phyloP scores from a whole-genome alignment of 2,888 invertebrate species.

The Zhengitettix transpicula region DNA sequence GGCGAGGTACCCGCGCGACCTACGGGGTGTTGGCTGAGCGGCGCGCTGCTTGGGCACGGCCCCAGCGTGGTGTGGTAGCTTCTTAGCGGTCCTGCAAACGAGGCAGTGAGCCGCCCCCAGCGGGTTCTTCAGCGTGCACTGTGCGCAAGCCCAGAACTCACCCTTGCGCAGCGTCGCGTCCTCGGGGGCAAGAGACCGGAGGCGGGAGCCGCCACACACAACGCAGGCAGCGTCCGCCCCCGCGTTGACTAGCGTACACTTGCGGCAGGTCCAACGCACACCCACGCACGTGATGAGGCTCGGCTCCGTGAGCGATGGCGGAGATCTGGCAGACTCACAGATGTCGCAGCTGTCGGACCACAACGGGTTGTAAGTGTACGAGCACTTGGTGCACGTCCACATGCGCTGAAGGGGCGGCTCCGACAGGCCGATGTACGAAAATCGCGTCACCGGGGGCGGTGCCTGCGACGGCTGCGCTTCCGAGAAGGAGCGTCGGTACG shows the following conservation, averaged over 20 bases:
- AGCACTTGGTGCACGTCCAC: constrained; percentile 82
- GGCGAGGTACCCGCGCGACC: too few species aligned
- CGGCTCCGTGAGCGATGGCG: constrained; percentile 43
- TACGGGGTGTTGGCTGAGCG: neutral
- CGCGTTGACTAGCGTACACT: constrained; percentile 75
- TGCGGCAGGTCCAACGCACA: constrained; percentile 60
- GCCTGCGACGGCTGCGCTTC: constrained; percentile 23
- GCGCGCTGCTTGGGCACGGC: constrained; percentile 13
- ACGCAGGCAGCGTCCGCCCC: constrained; percentile 54
- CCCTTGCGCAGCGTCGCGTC: constrained; percentile 54
- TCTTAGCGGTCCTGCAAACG: constrained; percentile 50
- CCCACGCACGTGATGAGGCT: constrained; percentile 52
- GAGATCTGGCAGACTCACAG: constrained; percentile 50
- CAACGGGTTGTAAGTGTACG: constrained; percentile 72
- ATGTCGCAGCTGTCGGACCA: constrained; percentile 68
- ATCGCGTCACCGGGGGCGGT: constrained; percentile 16
- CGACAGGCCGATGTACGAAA: constrained; percentile 20
- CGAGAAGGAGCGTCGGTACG: constrained; percentile 31
- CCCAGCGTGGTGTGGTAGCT: constrained; percentile 5
- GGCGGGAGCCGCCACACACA: constrained; percentile 72
- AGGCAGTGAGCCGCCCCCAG: constrained; percentile 47
- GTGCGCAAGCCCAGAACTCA: constrained; percentile 62
- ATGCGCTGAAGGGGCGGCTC: constrained; percentile 30
- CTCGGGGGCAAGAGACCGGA: constrained; percentile 44
- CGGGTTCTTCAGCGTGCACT: constrained; percentile 70